Base-by-base conservation (phyloP, 2,888 invertebrate genomes). In the Pecten maximus region DNA sequence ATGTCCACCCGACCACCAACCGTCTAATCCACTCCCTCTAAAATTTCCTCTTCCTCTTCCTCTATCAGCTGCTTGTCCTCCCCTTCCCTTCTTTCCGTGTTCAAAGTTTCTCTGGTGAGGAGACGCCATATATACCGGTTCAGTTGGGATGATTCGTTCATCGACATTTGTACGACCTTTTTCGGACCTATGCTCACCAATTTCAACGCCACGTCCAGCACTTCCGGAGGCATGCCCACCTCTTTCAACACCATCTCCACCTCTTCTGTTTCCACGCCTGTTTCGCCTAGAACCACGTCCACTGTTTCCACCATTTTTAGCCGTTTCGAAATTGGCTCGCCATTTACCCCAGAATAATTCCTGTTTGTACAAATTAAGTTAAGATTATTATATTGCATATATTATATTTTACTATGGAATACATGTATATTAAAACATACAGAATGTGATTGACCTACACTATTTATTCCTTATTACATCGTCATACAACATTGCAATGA, bases 141-240 rank as follows among this genome's bases (percentile, higher is more conserved):
- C 74, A 28, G 28, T 10, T 74, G 74, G 35, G 0, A 74, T 6
- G 6, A 35, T 28, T 54, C 3, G 16, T 54, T 54, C 50, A 19
- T 19, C 50, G 23, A 3, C 50, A 54, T 54, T 54, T 2, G 4
- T 54, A 19, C 50, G 19, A 54, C 15, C 50, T 54, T 12, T 54
- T 54, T 19, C 50, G 50, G 50, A 54, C 2, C 19, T 15, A 40
- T 12, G 23, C 8, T 19, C 39, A 87, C 87, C 44, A 2, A 88
- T 54, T 40, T 86, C 48, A 3, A 88, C 48, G 90, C 90, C 2
- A 39, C n/a, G 50, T 91, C 92, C 35, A 91, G 91, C 74, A 91
- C 92, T 60, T 35, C 40, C 48, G 6, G 88, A 74, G 90, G 89
- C 2, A 39, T 16, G 50, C 91, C 92, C 35, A 91, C 91, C 74